Base-by-base conservation (phyloP, 1,140 invertebrate genomes). In the Anthonomus grandis region DNA sequence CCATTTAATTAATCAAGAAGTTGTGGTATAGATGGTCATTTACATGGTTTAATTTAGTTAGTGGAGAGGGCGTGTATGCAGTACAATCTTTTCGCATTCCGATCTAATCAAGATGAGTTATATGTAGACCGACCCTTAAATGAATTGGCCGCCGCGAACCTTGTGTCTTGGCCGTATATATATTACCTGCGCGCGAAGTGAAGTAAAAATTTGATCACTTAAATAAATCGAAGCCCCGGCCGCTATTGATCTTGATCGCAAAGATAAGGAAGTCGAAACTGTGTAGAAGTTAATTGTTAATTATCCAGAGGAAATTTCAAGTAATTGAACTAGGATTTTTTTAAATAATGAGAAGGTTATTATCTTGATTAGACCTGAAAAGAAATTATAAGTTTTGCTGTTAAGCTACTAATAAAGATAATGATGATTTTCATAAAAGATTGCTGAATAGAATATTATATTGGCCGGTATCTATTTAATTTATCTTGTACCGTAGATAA, bases 51-150 rank as follows among this genome's bases (percentile, higher is more conserved):
- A 57, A 64, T 64, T 60, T 60, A 64, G 62, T 64, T 60, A 60
- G 52, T 13, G 31, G 45, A 47, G 58, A 60, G 58, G 58, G 62
- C 50, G 62, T 64, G 58, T 50, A 53, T 55, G 42, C 51, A 22
- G 52, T 46, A 55, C 56, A 55, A 64, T 64, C 62, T 60, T 55
- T 53, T 60, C 54, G 58, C 62, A 64, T 64, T 60, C 62, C 62
- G 62, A 64, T 64, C 62, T 64, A 64, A 64, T 64, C 62, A 54
- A 60, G 58, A 64, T 64, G 53, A 64, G 44, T 64, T 64, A 64
- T 64, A 52, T 38, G 44, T 49, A 45, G 52, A 49, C 46, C 48
- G 52, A 49, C 57, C 61, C 52, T 60, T 63, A 56, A 63, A 49
- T 57, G 48, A 54, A 57, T 55, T 50, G 52, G 25, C 27, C 42